phyloP scores from a whole-genome alignment of 2,888 invertebrate species.

The Rhabditophanes sp. region DNA sequence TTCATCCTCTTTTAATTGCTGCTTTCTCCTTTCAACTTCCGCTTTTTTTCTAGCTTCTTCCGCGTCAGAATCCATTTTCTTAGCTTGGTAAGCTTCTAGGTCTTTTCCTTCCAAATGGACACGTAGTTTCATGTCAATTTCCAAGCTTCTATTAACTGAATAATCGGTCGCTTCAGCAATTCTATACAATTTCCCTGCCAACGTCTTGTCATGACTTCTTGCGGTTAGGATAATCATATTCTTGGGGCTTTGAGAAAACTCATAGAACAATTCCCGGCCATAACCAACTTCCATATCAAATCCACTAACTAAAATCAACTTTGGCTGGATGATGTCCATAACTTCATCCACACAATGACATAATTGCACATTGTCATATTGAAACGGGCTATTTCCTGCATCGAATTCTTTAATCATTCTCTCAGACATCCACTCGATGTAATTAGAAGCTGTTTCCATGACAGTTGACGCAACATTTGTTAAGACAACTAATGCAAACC shows the following conservation, averaged over 20 bases:
- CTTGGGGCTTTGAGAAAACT: constrained; percentile 76
- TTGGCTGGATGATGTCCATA: constrained; percentile 69
- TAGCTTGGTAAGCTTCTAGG: constrained; percentile 50
- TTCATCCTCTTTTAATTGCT: constrained; percentile 1
- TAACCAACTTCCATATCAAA: constrained; percentile 89
- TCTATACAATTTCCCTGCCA: constrained; percentile 7
- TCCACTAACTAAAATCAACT: constrained; percentile 77
- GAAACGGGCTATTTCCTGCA: constrained; percentile 65
- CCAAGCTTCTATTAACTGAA: constrained; percentile 6
- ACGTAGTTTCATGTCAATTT: constrained; percentile 47
- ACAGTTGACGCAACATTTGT: constrained; percentile 96
- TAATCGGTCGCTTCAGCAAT: constrained; percentile 7
- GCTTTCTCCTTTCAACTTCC: constrained; percentile 5
- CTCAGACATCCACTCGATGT: constrained; percentile 98
- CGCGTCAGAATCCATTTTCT: constrained; percentile 46
- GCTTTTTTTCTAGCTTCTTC: constrained; percentile 33
- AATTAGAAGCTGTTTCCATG: constrained; percentile 67
- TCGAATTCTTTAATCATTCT: constrained; percentile 64
- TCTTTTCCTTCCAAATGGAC: constrained; percentile 52
- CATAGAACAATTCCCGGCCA: constrained; percentile 76
- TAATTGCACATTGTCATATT: constrained; percentile 69
- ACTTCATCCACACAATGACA: constrained; percentile 81
- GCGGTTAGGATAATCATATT: constrained; percentile 87
- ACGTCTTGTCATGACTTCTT: too few species aligned
- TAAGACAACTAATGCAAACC: constrained; percentile 54